phyloP scores from a whole-genome alignment of 1,140 invertebrate species.

The Hyles euphorbiae region DNA sequence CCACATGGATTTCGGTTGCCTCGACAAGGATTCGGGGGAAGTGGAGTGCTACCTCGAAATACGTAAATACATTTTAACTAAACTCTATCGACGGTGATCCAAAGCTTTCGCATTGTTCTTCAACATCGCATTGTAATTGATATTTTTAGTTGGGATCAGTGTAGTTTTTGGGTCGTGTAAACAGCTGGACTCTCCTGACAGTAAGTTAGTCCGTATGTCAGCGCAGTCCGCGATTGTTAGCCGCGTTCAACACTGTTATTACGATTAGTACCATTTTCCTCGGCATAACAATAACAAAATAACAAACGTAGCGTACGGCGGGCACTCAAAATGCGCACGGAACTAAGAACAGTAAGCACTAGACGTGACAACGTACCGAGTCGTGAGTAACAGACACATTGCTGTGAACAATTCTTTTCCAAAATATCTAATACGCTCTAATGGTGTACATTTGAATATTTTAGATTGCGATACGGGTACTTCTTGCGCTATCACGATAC shows the following conservation, averaged over 20 bases:
- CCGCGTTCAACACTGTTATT: constrained; percentile 50
- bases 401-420: constrained; percentile 19
- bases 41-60: constrained; percentile 75
- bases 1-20: constrained; percentile 72
- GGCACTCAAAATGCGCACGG: constrained; percentile 48
- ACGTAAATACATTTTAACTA: constrained; percentile 69
- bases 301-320: constrained; percentile 17
- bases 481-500: constrained; percentile 69
- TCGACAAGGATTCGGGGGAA: constrained; percentile 72
- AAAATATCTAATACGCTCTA: constrained; percentile 21
- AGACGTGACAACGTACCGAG: constrained; percentile 64
- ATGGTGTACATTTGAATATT: constrained; percentile 52
- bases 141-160: constrained; percentile 72
- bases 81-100: constrained; percentile 48
- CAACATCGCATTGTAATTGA: constrained; percentile 66
- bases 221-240: constrained; percentile 55
- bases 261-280: constrained; percentile 40
- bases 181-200: constrained; percentile 60
- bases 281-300: constrained; percentile 18
- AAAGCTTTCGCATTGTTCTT: constrained; percentile 51
- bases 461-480: constrained; percentile 70
- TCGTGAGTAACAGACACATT: constrained; percentile 53
- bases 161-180: constrained; percentile 72
- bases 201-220: constrained; percentile 63
- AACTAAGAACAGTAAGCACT: constrained; percentile 53